phyloP scores from a whole-genome alignment of 2,888 invertebrate species.

The Leucophenga montana region DNA sequence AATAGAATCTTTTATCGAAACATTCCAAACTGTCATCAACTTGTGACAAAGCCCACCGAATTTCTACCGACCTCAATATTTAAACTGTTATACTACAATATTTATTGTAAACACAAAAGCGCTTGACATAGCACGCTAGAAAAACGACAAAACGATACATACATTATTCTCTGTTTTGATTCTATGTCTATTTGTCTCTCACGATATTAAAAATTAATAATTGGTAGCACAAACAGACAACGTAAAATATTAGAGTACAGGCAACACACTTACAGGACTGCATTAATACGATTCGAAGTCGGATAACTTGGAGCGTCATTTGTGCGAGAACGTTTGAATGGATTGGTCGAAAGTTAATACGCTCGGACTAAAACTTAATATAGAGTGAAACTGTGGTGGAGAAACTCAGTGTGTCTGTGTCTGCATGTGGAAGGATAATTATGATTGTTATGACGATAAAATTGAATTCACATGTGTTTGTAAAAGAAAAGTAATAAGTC shows the following conservation, averaged over 20 bases:
- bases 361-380: conserved; percentile 32
- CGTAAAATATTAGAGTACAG: not conserved
- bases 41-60: no score
- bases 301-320: conserved; percentile 44
- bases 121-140: no score
- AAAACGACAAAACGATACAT: no score
- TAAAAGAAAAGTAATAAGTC: no score
- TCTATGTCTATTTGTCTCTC: no score
- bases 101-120: no score
- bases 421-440: conserved; percentile 16
- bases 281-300: not conserved
- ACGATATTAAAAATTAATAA: not conserved
- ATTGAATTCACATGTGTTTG: conserved; percentile 1
- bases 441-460: conserved; percentile 34
- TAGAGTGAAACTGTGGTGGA: conserved; percentile 9
- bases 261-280: conserved; percentile 1
- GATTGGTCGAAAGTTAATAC: conserved; percentile 45
- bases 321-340: conserved; percentile 48
- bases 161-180: no score
- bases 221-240: conserved; percentile 6
- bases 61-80: no score
- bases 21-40: no score
- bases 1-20: no score
- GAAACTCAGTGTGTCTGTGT: not conserved
- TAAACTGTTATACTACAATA: no score